Base-by-base conservation (phyloP, 1,140 invertebrate species). In the Philaenus spumarius region DNA sequence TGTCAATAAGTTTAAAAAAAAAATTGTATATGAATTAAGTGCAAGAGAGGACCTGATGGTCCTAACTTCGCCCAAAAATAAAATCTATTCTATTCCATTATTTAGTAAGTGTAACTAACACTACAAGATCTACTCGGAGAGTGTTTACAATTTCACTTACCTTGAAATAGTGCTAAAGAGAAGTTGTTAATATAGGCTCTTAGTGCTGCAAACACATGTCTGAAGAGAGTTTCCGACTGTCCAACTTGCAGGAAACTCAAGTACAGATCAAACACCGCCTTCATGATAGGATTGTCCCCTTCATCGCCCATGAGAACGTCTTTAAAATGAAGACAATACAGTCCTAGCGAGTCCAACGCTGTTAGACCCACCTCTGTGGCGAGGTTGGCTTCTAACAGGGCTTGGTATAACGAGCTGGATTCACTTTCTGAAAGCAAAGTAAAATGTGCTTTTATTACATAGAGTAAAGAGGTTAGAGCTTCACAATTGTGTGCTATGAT, bases 141-240 rank as follows among this genome's bases (percentile, higher is more conserved):
- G n/a, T n/a, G n/a, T n/a, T n/a, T n/a, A n/a, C n/a, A n/a, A n/a
- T n/a, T n/a, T n/a, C n/a, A n/a, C n/a, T 30, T 30, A 86, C 85
- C 88, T 83, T 89, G 82, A 76, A 90, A 93, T 19, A 92, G 70
- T 9, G 84, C 84, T 59, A 81, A 78, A 54, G 89, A 89, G 68
- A 90, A 93, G 74, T 95, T 92, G 72, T 93, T 94, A 30, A 97
- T 88, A 66, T 95, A 96, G 1, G 90, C 85, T 64, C 93, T 79
- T 22, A 97, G 73, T 0, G 90, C 86, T 9, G 92, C 92, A 74
- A 97, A 96, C 2, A 95, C 82, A 69, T 97, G 93, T 64, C 89
- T 88, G 64, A 93, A 85, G 22, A 97, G 73, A 11, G 79, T 84
- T 72, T 97, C 94, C 24, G 93, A 95, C 69, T 97, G 94, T 2